Base-by-base conservation (phyloP, 2,797 vertebrate species). In the Sebastes hubbsi region DNA sequence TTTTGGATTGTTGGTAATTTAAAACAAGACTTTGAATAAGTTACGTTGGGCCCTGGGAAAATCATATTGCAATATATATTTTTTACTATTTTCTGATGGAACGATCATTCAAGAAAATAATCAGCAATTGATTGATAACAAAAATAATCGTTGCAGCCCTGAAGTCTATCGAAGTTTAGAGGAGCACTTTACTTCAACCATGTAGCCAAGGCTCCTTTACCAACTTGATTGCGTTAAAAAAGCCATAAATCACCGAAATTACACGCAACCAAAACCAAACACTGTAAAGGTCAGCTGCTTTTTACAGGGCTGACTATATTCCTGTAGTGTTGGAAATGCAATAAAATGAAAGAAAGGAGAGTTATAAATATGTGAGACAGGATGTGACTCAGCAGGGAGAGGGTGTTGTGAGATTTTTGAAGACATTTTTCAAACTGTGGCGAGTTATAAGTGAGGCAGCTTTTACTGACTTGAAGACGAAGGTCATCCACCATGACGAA, bases 301-400 rank as follows among this genome's bases (percentile, higher is more conserved):
- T 82, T 68, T 38, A 52, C 24, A 27, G 25, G 18, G 9, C 14
- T 56, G 58, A 54, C 38, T 18, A 49, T 69, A 18, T 65, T 25
- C 59, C 10, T 73, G 14, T 8, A 70, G 36, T 32, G 52, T 36
- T 75, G 64, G 38, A 73, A 42, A 46, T 68, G n/a, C 32, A 71
- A 67, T 27, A 58, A 73, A 83, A 77, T 56, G 20, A 75, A 71
- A 77, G 55, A 78, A 42, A 81, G 16, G 25, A 66, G 36, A 36
- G 59, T 71, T 75, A 72, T 38, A 72, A 72, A 80, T 55, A 80
- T 59, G n/a, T 30, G 36, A 42, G 46, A 46, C 24, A 30, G 54
- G 66, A 42, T 59, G 55, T 77, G 74, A 74, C 56, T 77, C 55
- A 58, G 58, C 63, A 54, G 25, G 11, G 56, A 61, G 54, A 83